These are phyloP conservation scores for Raja brachyura DNA, from an alignment of 2,113 vertebrate species.

Conservation along the genomic window DNA sequence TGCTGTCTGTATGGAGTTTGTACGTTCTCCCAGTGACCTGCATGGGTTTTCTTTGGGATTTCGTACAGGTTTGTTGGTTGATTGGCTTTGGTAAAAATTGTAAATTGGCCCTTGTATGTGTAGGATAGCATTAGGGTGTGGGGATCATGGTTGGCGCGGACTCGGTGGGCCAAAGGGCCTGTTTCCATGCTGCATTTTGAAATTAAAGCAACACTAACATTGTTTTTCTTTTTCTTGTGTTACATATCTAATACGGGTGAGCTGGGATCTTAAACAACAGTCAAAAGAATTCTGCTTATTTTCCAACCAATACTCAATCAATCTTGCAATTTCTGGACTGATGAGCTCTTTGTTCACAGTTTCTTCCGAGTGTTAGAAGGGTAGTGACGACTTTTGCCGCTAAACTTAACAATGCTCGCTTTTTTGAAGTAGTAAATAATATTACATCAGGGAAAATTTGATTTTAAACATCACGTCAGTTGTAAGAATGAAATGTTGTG, in stretches of 20 bases:
- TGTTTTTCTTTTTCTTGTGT: neutral
- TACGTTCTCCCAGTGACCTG: too few relatives aligned
- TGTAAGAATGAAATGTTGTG: neutral
- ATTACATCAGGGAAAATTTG: neutral
- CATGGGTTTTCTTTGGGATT: too few relatives aligned
- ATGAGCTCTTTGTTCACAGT: too few relatives aligned
- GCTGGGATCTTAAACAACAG: neutral
- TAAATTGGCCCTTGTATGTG: too few relatives aligned
- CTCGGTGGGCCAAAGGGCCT: too few relatives aligned
- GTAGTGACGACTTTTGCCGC: neutral
- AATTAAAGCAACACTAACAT: too few relatives aligned
- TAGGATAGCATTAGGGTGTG: too few relatives aligned
- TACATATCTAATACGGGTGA: neutral
- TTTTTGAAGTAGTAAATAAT: neutral
- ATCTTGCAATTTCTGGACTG: neutral
- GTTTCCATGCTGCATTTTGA: too few relatives aligned
- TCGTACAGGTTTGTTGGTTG: too few relatives aligned
- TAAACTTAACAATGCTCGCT: neutral
- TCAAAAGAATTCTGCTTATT: neutral
- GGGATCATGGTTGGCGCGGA: too few relatives aligned
- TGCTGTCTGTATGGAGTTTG: too few relatives aligned
- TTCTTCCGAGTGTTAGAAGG: neutral
- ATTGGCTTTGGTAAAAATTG: too few relatives aligned
- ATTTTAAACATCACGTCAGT: neutral
- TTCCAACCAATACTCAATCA: neutral